These are phyloP conservation scores for Myrmophylax atrothorax DNA, from an alignment of 2,113 vertebrate genomes.

Conservation along the genomic window DNA sequence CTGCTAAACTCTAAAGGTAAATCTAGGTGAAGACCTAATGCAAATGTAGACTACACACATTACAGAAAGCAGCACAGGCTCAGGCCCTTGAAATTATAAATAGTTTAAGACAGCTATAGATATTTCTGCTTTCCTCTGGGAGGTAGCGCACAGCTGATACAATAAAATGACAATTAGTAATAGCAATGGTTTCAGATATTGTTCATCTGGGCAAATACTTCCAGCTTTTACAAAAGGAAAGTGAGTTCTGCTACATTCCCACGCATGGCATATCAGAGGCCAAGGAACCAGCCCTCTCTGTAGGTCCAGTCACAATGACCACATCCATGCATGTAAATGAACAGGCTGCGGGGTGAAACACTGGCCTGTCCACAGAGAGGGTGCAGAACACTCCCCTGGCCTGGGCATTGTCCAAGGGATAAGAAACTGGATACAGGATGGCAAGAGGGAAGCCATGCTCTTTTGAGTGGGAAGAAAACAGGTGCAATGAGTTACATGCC, in stretches of 20 bases:
- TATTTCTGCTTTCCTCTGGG: neutral
- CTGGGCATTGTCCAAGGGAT: rapidly evolving
- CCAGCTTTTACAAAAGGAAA: neutral
- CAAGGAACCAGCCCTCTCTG: neutral
- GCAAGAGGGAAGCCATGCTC: neutral
- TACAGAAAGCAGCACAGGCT: neutral
- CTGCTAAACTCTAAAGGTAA: neutral
- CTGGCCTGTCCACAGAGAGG: neutral
- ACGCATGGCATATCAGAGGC: neutral
- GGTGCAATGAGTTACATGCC: too few relatives aligned
- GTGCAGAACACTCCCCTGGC: neutral
- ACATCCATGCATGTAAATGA: neutral
- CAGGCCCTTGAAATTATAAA: neutral
- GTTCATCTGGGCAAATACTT: neutral
- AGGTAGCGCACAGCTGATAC: neutral
- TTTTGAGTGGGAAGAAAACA: neutral
- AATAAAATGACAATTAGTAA: neutral
- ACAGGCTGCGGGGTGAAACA: neutral
- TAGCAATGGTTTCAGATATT: neutral
- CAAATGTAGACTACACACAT: neutral
- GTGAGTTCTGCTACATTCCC: neutral
- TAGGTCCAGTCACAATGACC: neutral
- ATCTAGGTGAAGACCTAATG: neutral
- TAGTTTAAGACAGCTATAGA: neutral
- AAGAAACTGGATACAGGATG: neutral